Evolutionary conservation across 2,113 vertebrate species (phyloP), one percentile per base, ranked within the genome.

Genomic region (Promerops cafer): DNA sequence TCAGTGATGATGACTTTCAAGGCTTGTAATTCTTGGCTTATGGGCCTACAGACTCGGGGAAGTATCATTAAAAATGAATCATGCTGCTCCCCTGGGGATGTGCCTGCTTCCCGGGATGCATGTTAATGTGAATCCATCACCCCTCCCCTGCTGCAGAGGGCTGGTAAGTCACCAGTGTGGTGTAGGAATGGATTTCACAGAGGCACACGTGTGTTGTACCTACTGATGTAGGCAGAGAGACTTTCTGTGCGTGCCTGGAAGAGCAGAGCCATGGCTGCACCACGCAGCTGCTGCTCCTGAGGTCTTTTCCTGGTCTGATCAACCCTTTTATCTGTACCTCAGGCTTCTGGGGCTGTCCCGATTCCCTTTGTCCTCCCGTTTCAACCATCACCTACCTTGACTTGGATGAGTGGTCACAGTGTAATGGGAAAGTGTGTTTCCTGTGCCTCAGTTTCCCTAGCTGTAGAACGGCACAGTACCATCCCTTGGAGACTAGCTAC

Each of bases 21-120:
- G 91, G 59, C 94, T 86, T 97, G 94, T 94, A 96, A 95, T 96
- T 96, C 93, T 95, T 96, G 96, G 95, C 93, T 95, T 95, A 84
- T 86, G 70, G 90, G 83, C 85, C 95, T 76, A 24, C 66, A 31
- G 93, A 69, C 93, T 88, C 40, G 10, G 89, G 89, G 94, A 97
- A 95, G 83, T 90, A 81, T 87, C 87, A 89, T 94, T 95, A 96
- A 94, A 97, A 95, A 95, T 94, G 94, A 96, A 93, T 95, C 96
- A 95, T 30, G 87, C 90, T 83, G 86, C 69, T 91, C 91, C 86
- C 93, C 90, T 54, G 83, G 89, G 87, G 93, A 90, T 14, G 89
- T 65, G 71, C 92, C 83, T 82, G 85, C 88, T 96, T 94, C 96
- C 91, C 13, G 12, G 77, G 96, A 89, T 78, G 91, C 91, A 49